Evolutionary conservation across 1,140 invertebrate species (phyloP).

Genomic region (Euura lappo): DNA sequence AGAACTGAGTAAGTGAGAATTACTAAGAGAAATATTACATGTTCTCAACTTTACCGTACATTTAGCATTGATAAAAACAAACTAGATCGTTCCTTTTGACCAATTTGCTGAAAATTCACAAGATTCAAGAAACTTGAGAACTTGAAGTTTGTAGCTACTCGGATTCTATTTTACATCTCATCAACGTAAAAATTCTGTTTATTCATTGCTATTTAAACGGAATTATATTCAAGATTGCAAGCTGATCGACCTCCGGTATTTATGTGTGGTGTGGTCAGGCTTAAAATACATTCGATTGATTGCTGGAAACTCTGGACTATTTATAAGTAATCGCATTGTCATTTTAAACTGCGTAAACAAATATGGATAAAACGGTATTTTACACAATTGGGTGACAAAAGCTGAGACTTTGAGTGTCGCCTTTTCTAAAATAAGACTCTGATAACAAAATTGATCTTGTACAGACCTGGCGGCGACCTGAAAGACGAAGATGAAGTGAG

Average conservation of each 20-base stretch:
- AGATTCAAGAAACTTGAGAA: too few relatives aligned
- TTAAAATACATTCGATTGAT: too few relatives aligned
- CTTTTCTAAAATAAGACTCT: constrained; percentile 25
- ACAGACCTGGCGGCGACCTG: constrained; percentile 47
- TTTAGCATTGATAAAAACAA: constrained; percentile 11
- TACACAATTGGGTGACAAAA: neutral
- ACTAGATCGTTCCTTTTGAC: constrained; percentile 5
- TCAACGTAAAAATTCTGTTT: neutral
- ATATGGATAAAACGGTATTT: too few relatives aligned
- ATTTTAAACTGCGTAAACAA: too few relatives aligned
- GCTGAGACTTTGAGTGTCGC: constrained; percentile 8
- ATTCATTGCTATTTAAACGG: neutral
- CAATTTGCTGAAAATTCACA: too few relatives aligned
- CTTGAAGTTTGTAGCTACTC: too few relatives aligned
- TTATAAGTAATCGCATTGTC: too few relatives aligned
- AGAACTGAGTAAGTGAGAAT: constrained; percentile 48
- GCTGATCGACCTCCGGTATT: neutral
- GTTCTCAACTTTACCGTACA: constrained; percentile 51
- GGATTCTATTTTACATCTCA: too few relatives aligned
- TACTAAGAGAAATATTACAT: too few relatives aligned
- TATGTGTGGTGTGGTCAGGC: neutral
- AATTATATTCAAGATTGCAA: constrained; percentile 17
- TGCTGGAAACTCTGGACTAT: too few relatives aligned
- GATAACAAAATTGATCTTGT: constrained; percentile 39
- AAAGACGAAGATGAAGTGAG: constrained; percentile 54